phyloP scores from a whole-genome alignment of 2,888 invertebrate species.

The Chelonus formosanus region DNA sequence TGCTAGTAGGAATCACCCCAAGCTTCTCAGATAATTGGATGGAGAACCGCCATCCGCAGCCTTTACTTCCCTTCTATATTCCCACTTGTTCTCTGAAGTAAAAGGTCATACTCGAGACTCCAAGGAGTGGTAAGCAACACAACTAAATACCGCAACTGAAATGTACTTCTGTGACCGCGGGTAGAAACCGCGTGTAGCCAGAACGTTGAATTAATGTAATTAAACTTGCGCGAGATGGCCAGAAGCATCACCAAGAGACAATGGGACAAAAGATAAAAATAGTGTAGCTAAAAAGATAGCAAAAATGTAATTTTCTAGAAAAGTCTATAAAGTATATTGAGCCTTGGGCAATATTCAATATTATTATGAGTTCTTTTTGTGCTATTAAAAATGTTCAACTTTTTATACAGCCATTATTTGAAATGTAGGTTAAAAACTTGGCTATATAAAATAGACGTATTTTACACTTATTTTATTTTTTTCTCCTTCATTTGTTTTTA shows the following conservation, averaged over 20 bases:
- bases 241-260: conserved; percentile 18
- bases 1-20: conserved; percentile 25
- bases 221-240: conserved; percentile 39
- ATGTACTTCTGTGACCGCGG: conserved; percentile 41
- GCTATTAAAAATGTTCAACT: no score
- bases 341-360: not conserved
- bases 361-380: no score
- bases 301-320: no score
- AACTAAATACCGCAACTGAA: conserved; percentile 46
- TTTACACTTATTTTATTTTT: no score
- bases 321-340: no score
- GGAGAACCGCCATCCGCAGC: conserved; percentile 33
- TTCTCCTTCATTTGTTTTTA: not conserved
- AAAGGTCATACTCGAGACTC: conserved; percentile 22
- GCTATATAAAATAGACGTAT: no score
- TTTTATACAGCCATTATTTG: no score
- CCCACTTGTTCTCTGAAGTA: conserved; percentile 7
- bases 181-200: conserved; percentile 32
- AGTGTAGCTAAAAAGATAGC: not conserved
- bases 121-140: conserved; percentile 40
- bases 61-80: not conserved
- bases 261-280: not conserved
- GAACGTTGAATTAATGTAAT: conserved; percentile 43
- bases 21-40: conserved; percentile 41
- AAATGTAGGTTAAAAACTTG: no score